phyloP scores from a whole-genome alignment of 2,888 invertebrate genomes.

The Heliconius charithonia region DNA sequence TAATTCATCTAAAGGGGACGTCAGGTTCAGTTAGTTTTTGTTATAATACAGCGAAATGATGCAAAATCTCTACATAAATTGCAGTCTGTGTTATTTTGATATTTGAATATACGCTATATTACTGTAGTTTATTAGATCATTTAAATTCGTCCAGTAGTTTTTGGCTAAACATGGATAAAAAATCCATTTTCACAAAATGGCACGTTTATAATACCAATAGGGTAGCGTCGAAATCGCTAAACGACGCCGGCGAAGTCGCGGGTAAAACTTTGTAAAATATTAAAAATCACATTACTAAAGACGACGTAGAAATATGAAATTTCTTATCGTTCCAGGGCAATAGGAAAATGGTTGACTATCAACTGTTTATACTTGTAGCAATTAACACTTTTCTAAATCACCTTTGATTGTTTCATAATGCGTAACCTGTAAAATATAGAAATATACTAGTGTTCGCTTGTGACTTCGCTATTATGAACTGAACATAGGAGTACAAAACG shows the following conservation, averaged over 20 bases:
- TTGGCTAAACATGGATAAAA: too few relatives aligned
- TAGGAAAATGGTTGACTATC: conserved; percentile 12
- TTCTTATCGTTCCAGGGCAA: conserved; percentile 18
- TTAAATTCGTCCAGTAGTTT: too few relatives aligned
- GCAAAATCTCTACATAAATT: too few relatives aligned
- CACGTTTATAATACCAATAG: too few relatives aligned
- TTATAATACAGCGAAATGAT: too few relatives aligned
- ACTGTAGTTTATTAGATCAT: too few relatives aligned
- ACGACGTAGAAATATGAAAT: not conserved
- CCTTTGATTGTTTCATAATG: conserved; percentile 20
- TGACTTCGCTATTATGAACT: not conserved
- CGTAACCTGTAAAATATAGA: conserved; percentile 9
- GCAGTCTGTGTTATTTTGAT: too few relatives aligned
- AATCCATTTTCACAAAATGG: too few relatives aligned
- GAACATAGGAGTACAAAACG: not conserved
- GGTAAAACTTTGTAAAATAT: not conserved
- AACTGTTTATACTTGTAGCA: conserved; percentile 18
- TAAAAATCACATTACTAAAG: not conserved
- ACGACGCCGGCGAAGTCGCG: not conserved
- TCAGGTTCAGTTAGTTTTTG: too few relatives aligned
- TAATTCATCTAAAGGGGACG: not conserved
- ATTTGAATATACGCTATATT: too few relatives aligned
- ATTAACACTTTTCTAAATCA: conserved; percentile 20
- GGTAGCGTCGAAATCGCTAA: not conserved
- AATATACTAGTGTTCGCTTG: not conserved